A percentile compares a stretch with the other conserved stretches of the same genome.
These are phyloP conservation scores for Prinia subflava DNA, from an alignment of 2,113 vertebrate species.

Conservation along the genomic window DNA sequence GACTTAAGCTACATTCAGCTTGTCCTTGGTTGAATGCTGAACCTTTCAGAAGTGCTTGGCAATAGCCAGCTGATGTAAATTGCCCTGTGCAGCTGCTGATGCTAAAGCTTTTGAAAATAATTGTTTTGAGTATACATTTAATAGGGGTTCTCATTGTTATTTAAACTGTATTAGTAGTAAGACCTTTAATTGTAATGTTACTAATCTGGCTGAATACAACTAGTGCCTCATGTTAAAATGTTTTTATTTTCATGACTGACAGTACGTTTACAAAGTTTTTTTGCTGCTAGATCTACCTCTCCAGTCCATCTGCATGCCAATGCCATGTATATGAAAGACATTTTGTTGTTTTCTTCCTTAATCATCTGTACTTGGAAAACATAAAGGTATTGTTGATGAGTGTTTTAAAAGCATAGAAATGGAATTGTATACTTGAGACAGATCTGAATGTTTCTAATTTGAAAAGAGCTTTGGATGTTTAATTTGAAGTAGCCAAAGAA, in stretches of 20 bases:
- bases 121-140: not conserved
- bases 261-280: not conserved
- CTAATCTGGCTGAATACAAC: not conserved
- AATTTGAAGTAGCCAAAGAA: not conserved
- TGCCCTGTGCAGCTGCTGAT: not conserved
- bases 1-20: not conserved
- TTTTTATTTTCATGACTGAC: not conserved
- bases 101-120: not conserved
- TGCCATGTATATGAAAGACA: not conserved
- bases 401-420: not conserved
- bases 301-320: not conserved
- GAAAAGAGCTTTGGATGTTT: not conserved
- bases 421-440: not conserved
- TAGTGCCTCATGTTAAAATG: not conserved
- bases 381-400: not conserved
- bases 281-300: not conserved
- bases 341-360: not conserved
- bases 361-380: not conserved
- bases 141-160: not conserved
- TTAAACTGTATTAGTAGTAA: not conserved
- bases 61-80: not conserved
- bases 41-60: not conserved
- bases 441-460: not conserved
- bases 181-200: not conserved
- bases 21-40: not conserved